These are phyloP conservation scores for Lepeophtheirus nordmannii DNA, from an alignment of 2,888 invertebrate genomes.

Conservation along the genomic window DNA sequence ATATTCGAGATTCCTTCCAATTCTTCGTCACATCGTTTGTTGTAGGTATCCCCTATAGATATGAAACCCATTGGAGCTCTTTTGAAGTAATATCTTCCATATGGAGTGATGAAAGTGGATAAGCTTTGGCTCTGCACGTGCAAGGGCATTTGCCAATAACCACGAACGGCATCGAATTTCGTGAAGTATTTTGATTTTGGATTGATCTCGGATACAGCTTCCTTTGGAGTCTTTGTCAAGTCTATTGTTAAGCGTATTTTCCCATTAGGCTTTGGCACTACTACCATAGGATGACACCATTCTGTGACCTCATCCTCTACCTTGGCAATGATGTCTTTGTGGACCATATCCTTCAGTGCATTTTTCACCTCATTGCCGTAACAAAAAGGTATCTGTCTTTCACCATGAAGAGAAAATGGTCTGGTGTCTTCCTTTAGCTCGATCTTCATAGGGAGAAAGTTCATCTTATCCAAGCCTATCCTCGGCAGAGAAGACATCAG, in stretches of 20 bases:
- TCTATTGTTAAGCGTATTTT: neutral
- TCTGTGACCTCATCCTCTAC: neutral
- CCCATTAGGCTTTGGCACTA: neutral
- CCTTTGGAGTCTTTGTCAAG: neutral
- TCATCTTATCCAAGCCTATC: no score
- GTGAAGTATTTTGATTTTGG: neutral
- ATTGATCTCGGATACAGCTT: neutral
- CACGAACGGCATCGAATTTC: no score
- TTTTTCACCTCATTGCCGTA: neutral
- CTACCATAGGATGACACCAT: neutral
- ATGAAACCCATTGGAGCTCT: neutral
- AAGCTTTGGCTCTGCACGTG: neutral
- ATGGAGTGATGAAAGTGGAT: neutral
- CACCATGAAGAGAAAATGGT: neutral
- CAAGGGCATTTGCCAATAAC: no score
- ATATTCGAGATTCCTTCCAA: neutral
- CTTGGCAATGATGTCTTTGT: neutral
- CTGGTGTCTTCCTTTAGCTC: neutral
- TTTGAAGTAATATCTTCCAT: neutral
- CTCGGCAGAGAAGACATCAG: no score
- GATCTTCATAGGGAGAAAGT: neutral
- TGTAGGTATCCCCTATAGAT: neutral
- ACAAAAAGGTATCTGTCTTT: neutral
- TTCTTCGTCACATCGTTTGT: neutral
- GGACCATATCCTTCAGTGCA: neutral